Evolutionary conservation across 2,888 invertebrate genomes (phyloP).

Genomic region (Dastarcus helophoroides): DNA sequence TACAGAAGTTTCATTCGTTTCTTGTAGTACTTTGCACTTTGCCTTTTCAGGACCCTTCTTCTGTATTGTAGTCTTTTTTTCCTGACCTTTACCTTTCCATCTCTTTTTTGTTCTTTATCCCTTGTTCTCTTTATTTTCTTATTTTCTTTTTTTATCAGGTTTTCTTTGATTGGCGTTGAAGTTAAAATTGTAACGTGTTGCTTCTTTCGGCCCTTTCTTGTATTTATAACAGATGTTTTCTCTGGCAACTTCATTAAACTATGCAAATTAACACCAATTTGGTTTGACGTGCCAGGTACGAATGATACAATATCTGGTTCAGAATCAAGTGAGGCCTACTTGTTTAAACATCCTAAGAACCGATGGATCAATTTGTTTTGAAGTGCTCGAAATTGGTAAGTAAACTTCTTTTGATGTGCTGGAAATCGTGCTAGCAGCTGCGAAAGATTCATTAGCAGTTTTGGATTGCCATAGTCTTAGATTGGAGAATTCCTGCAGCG

Average conservation of each 20-base stretch:
- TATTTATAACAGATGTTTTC: conserved; percentile 10
- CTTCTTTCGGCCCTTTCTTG: conserved; percentile 10
- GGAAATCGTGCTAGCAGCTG: conserved; percentile 13
- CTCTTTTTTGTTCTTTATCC: conserved; percentile 3
- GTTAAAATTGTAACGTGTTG: conserved; percentile 11
- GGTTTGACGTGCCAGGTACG: too few species aligned
- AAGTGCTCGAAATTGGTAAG: conserved; percentile 12
- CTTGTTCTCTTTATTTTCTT: conserved; percentile 10
- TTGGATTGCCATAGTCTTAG: conserved; percentile 10
- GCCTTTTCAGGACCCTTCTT: conserved; percentile 4
- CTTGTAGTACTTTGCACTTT: conserved; percentile 8
- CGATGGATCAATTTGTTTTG: not conserved
- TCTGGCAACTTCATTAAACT: conserved; percentile 9
- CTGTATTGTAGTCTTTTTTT: conserved; percentile 5
- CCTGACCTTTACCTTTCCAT: conserved; percentile 9
- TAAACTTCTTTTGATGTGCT: conserved; percentile 18
- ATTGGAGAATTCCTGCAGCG: conserved; percentile 8
- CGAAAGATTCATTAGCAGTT: conserved; percentile 11
- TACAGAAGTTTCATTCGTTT: conserved; percentile 8
- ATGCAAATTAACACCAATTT: conserved; percentile 6
- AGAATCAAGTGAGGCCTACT: conserved; percentile 8
- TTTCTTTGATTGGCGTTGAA: conserved; percentile 13
- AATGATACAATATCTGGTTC: conserved; percentile 9
- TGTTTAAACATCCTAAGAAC: too few species aligned
- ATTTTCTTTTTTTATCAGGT: conserved; percentile 14